These are phyloP conservation scores for Anastrepha obliqua DNA, from an alignment of 1,140 invertebrate species.

Conservation along the genomic window DNA sequence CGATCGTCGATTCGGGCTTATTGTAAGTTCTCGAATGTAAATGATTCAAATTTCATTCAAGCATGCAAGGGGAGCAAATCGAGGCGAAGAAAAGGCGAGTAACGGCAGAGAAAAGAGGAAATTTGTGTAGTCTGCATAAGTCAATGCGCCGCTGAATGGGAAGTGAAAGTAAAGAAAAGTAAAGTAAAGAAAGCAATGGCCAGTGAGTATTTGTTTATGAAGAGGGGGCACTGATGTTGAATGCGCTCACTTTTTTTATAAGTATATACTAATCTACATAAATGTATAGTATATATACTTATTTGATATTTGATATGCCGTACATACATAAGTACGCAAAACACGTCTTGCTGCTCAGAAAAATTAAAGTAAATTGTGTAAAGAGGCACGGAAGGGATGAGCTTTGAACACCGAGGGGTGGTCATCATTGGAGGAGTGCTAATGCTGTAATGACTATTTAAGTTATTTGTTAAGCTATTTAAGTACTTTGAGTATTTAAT, in stretches of 20 bases:
- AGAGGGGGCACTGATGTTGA: background rate
- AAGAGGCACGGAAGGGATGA: background rate
- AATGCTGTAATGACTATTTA: constrained; percentile 1
- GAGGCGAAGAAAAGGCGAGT: background rate
- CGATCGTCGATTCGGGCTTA: constrained; percentile 5
- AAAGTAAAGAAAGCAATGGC: background rate
- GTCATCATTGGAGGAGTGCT: background rate
- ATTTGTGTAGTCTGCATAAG: background rate
- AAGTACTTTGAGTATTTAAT: background rate
- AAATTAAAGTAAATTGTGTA: background rate
- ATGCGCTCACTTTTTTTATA: too few relatives aligned
- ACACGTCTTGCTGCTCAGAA: background rate
- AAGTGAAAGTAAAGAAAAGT: background rate
- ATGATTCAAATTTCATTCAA: constrained; percentile 19
- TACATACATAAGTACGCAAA: background rate
- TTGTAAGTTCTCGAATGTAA: constrained; percentile 18
- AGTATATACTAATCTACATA: too few relatives aligned
- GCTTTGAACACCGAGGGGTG: background rate
- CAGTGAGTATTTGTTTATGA: background rate
- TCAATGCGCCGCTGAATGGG: background rate
- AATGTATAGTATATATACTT: too few relatives aligned
- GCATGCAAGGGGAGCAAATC: background rate
- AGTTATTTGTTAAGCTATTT: constrained; percentile 9
- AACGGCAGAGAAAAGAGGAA: background rate
- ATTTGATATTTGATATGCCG: too few relatives aligned